Conservation (phyloP, 2,888 invertebrate genomes). For the Oasisia sp. region DNA sequence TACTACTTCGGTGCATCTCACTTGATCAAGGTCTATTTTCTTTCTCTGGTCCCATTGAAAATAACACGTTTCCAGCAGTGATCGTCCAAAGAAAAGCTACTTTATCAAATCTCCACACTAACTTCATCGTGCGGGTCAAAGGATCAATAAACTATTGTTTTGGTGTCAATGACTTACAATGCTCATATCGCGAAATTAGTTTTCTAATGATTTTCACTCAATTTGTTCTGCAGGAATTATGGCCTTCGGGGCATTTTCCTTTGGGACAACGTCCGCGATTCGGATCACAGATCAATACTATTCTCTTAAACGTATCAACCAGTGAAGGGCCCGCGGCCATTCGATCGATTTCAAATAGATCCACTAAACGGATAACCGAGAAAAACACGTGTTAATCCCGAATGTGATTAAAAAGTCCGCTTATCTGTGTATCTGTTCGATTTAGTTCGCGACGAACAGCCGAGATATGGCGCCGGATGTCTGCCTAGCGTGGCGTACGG, state of each 20-base stretch:
- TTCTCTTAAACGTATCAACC: neutral
- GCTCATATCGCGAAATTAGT: too few relatives aligned
- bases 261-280: neutral
- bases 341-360: neutral
- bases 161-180: neutral
- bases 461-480: neutral
- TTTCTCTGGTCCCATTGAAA: neutral
- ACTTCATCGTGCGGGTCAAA: neutral
- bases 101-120: neutral
- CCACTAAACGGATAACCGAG: neutral
- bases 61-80: neutral
- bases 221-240: too few relatives aligned
- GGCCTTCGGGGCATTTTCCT: too few relatives aligned
- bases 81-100: neutral
- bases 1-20: neutral
- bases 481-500: neutral
- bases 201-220: too few relatives aligned
- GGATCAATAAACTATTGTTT: neutral
- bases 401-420: neutral
- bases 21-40: neutral
- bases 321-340: neutral
- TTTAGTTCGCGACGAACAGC: neutral
- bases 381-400: neutral
- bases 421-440: neutral
- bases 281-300: neutral